Evolutionary conservation across 2,888 invertebrate genomes (phyloP), one percentile per base, ranked within the genome.

Genomic region (Gerris lacustris): DNA sequence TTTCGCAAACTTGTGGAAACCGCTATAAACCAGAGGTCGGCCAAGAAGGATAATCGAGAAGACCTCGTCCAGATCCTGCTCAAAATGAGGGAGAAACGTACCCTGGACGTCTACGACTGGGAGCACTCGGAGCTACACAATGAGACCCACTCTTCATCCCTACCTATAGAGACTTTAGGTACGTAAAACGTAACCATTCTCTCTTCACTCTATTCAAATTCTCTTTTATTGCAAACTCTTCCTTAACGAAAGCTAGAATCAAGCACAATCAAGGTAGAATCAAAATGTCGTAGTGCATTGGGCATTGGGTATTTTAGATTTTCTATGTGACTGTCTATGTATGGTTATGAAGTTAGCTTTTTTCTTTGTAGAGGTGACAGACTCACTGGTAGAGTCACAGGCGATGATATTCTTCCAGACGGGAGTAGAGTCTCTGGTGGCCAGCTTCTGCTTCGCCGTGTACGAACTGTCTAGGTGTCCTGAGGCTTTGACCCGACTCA

Each of bases 1-100:
- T 55, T 55, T 55, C 9, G 55, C 9, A 55, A 55, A 5, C 55
- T 55, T 15, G 55, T 55, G 15, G 55, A 5, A 55, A 55, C 55
- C 11, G 15, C 55, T 55, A 9, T 55, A 11, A 55, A 55, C 15
- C 55, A 55, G 15, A 55, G 55, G 55, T 11, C 11, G 9, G 15
- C 9, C 9, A 55, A 55, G 55, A 55, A 11, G 9, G 15, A 55
- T 55, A 15, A 55, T 55, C 9, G 72, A 18, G 68, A 68, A n/a
- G 72, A 72, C 44, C 70, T 72, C 15, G 66, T 72, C 17, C 68
- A 72, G 55, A 47, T 66, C 55, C 67, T 72, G 70, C 44, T 72
- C 31, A 55, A 47, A 7, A 17, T 72, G 55, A 11, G 64, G 63
- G 66, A 72, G 18, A 72, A 70, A 18, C 66, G 70, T 9, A 64